Percentiles rank a stretch among this genome's conserved stretches.
Conservation (phyloP, 2,797 vertebrate genomes). For the Onychomys torridus region DNA sequence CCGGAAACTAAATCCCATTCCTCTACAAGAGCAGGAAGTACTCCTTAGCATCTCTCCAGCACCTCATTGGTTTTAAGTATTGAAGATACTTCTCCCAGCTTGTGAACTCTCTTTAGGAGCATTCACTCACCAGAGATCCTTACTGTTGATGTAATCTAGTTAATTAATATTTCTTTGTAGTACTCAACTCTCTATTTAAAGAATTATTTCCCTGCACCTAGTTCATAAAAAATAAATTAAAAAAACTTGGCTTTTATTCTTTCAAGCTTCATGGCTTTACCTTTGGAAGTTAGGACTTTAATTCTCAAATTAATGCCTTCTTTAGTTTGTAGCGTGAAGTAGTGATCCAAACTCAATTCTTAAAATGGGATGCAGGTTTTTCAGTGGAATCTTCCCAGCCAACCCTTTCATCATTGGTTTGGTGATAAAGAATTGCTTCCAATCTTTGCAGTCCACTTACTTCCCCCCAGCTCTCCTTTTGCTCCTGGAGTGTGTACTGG, state of each 20-base stretch:
- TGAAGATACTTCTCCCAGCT: not conserved
- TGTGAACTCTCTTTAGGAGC: not conserved
- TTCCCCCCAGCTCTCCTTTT: not conserved
- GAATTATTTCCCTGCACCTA: not conserved
- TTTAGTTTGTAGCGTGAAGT: not conserved
- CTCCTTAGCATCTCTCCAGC: not conserved
- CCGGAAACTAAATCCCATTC: not conserved
- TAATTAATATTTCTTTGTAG: not conserved
- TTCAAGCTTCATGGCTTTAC: not conserved
- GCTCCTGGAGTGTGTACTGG: not conserved
- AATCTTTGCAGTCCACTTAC: not conserved
- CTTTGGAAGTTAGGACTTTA: not conserved
- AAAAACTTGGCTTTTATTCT: not conserved
- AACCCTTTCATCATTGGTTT: not conserved
- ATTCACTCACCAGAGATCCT: not conserved
- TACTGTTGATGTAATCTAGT: not conserved
- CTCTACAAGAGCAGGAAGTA: not conserved
- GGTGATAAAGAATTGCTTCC: not conserved
- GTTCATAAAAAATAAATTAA: too few relatives aligned
- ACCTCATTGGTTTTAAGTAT: not conserved
- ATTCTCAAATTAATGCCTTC: not conserved
- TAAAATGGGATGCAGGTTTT: not conserved
- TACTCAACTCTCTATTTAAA: not conserved
- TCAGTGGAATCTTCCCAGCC: not conserved
- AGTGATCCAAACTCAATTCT: not conserved